These are phyloP conservation scores for Taenioides sp. DNA, from an alignment of 2,797 vertebrate species.

Conservation along the genomic window DNA sequence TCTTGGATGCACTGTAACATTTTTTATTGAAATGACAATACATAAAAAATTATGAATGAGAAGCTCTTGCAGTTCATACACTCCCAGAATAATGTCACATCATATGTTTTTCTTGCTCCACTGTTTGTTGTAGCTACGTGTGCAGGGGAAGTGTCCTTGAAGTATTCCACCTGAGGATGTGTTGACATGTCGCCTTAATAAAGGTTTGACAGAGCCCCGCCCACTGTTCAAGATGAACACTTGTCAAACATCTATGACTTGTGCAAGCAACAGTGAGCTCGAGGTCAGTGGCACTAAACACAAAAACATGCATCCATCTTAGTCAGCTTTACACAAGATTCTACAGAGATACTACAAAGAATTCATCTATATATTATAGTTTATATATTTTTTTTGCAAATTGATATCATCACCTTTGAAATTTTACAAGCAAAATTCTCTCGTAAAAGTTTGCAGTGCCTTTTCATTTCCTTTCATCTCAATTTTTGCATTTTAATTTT, in stretches of 20 bases:
- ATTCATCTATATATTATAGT: no score
- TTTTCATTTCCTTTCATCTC: conserved; percentile 53
- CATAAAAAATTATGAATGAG: not conserved
- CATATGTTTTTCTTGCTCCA: conserved; percentile 9
- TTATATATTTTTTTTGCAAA: conserved; percentile 59
- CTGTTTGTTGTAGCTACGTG: conserved; percentile 31
- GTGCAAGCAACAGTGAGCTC: not conserved
- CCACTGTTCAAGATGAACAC: conserved; percentile 1
- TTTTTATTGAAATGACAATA: no score
- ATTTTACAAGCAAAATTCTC: conserved; percentile 59
- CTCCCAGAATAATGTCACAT: not conserved
- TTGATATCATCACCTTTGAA: conserved; percentile 56
- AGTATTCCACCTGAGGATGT: conserved; percentile 26
- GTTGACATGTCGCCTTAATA: conserved; percentile 25
- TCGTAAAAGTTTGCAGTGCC: conserved; percentile 41
- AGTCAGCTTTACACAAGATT: not conserved
- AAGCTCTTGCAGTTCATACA: not conserved
- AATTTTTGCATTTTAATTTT: conserved; percentile 42
- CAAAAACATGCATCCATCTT: conserved; percentile 12
- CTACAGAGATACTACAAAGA: conserved; percentile 30
- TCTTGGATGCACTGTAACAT: not conserved
- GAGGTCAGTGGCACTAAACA: conserved; percentile 1
- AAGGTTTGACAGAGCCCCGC: conserved; percentile 12
- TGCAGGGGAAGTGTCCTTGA: conserved; percentile 17
- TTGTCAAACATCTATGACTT: conserved; percentile 16